Conservation (phyloP, 2,797 vertebrate genomes). For the Enteromius viviparus region DNA sequence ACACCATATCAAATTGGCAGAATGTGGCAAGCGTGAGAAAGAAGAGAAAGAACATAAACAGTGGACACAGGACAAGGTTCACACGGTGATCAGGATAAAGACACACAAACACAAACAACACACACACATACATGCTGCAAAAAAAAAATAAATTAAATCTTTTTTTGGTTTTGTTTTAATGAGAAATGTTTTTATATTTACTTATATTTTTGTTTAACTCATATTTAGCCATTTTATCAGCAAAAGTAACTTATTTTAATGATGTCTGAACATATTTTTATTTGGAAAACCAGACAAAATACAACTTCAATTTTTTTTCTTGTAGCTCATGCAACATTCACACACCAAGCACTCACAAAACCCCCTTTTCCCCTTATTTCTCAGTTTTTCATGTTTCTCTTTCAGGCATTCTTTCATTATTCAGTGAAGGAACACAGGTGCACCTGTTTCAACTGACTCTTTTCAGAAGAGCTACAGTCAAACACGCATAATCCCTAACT, state of each 20-base stretch:
- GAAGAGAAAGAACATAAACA: constrained; percentile 38
- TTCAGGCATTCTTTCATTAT: constrained; percentile 40
- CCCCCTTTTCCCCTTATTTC: constrained; percentile 3
- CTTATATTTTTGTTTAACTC: background rate
- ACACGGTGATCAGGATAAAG: constrained; percentile 44
- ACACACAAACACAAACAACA: background rate
- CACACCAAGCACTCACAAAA: constrained; percentile 9
- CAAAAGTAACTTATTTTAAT: background rate
- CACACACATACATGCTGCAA: background rate
- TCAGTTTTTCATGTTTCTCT: constrained; percentile 21
- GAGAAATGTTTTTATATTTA: background rate
- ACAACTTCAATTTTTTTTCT: background rate
- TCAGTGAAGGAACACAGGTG: constrained; percentile 40
- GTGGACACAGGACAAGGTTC: constrained; percentile 36
- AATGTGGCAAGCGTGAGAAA: constrained; percentile 43
- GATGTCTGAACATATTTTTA: background rate
- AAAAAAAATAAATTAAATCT: background rate
- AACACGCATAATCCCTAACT: constrained; percentile 35
- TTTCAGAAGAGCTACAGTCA: constrained; percentile 36
- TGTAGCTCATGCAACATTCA: constrained; percentile 13
- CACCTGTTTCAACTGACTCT: constrained; percentile 58
- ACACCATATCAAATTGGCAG: constrained; percentile 51
- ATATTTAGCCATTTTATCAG: background rate
- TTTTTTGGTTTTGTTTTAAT: background rate
- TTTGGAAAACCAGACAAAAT: background rate